Evolutionary conservation across 2,113 vertebrate species (phyloP).

Genomic region (Delphinapterus leucas): DNA sequence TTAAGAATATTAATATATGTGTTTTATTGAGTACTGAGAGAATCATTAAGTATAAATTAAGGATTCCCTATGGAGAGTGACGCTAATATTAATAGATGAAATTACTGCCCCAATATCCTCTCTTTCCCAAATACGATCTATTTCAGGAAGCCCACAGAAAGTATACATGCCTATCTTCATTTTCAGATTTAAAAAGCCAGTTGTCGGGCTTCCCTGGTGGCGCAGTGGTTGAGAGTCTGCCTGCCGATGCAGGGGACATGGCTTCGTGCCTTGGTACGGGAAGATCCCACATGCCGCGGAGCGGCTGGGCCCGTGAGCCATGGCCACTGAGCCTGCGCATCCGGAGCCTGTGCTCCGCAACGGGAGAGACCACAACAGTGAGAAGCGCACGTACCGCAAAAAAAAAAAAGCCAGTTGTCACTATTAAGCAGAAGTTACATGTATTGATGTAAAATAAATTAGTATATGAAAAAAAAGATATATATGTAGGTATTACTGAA

Average conservation of each 20-base stretch:
- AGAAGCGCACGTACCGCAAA: no score
- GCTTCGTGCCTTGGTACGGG: no score
- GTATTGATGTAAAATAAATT: not conserved
- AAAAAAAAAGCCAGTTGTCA: not conserved
- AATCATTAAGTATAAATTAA: not conserved
- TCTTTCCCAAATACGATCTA: not conserved
- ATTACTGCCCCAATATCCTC: not conserved
- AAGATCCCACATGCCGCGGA: no score
- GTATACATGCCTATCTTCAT: not conserved
- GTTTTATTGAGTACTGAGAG: not conserved
- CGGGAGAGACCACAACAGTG: no score
- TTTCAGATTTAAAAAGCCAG: not conserved
- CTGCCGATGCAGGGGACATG: no score
- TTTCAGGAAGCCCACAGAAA: not conserved
- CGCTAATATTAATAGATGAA: not conserved
- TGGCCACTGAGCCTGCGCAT: no score
- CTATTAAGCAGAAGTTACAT: not conserved
- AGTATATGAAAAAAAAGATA: not conserved
- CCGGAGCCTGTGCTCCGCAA: no score
- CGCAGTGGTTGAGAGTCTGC: no score
- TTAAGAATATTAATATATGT: not conserved
- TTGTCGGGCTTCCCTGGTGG: not conserved
- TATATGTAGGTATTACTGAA: not conserved
- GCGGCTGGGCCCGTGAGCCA: no score
- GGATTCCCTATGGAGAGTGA: not conserved